phyloP scores from a whole-genome alignment of 2,797 vertebrate genomes.

The Diglossa cyanea region DNA sequence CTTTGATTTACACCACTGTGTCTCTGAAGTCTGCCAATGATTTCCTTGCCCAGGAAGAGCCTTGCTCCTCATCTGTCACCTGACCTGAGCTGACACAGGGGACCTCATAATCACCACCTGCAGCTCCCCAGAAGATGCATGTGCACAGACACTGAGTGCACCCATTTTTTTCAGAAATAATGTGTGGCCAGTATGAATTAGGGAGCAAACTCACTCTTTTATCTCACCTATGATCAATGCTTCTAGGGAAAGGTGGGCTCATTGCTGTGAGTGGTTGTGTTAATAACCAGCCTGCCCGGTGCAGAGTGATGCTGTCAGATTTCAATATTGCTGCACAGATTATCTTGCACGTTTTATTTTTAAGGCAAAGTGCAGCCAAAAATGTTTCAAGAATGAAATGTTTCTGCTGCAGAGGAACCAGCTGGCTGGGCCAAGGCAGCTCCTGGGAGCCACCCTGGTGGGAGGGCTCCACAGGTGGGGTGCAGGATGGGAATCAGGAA shows the following conservation, averaged over 20 bases:
- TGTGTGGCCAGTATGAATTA: neutral
- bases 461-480: rapidly evolving
- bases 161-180: neutral
- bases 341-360: conserved; percentile 48
- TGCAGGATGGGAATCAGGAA: neutral
- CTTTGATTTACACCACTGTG: neutral
- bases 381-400: neutral
- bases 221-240: neutral
- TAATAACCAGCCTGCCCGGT: neutral
- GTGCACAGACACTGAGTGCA: neutral
- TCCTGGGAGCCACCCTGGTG: neutral
- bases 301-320: neutral
- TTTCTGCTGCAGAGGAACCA: neutral
- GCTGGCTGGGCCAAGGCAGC: neutral
- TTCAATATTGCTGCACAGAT: conserved; percentile 4
- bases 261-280: neutral
- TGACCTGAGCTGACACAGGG: neutral
- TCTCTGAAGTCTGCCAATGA: neutral
- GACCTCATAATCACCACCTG: neutral
- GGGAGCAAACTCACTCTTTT: neutral
- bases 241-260: neutral
- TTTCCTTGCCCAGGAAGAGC: neutral
- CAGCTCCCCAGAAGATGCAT: neutral
- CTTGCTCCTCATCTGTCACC: neutral
- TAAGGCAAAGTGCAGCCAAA: neutral